phyloP scores from a whole-genome alignment of 2,888 invertebrate genomes.

The Leuctra nigra region DNA sequence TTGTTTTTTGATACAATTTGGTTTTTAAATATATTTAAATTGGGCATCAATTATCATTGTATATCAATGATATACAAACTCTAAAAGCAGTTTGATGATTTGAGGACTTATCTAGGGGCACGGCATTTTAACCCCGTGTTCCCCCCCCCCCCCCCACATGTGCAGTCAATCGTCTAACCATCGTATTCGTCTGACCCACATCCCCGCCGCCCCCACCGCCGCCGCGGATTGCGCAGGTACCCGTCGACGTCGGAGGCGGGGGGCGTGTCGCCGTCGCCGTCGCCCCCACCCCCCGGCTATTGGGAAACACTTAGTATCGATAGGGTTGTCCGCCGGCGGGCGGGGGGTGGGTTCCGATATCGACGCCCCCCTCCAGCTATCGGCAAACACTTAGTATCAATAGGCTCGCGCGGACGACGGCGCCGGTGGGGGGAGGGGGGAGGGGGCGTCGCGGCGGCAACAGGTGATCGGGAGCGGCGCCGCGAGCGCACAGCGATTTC shows the following conservation, averaged over 20 bases:
- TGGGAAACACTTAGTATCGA: conserved; percentile 13
- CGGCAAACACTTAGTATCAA: not conserved
- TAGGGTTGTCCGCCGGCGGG: not conserved
- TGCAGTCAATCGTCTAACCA: too few relatives aligned
- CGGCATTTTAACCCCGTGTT: too few relatives aligned
- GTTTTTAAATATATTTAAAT: too few relatives aligned
- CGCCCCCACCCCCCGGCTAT: not conserved
- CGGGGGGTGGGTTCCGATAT: not conserved
- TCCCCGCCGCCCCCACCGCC: not conserved
- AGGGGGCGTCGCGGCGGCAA: not conserved
- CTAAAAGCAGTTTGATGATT: too few relatives aligned
- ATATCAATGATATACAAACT: too few relatives aligned
- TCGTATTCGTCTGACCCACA: too few relatives aligned
- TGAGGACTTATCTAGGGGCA: too few relatives aligned
- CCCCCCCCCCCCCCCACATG: too few relatives aligned
- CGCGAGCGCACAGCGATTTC: too few relatives aligned
- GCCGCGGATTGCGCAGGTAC: not conserved
- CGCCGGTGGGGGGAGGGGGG: too few relatives aligned
- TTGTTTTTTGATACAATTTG: too few relatives aligned
- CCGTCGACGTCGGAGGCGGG: not conserved
- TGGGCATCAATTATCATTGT: too few relatives aligned
- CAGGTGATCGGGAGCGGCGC: not conserved
- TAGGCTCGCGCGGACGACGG: not conserved
- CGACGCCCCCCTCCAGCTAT: not conserved
- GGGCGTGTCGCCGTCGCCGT: not conserved